phyloP scores from a whole-genome alignment of 30 jellyfish, hydroid and myxozoan genomes.

The Aurelia aurita complex sp. Pacific region DNA sequence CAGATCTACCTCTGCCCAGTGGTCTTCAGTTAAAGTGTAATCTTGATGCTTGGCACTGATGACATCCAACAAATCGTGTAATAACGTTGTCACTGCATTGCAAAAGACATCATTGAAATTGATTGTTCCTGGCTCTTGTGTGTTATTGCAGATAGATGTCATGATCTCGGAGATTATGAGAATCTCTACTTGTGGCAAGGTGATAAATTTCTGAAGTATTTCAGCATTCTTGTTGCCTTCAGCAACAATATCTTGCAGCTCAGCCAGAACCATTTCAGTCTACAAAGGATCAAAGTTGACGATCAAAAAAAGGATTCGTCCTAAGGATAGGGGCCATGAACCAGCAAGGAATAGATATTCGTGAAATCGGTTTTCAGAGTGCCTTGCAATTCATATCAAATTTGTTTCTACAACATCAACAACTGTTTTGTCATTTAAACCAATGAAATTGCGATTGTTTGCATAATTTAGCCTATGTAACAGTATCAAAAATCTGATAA shows the following conservation, averaged over 20 bases:
- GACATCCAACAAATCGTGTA: slow-evolving; percentile 35
- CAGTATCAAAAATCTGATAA: too few species aligned
- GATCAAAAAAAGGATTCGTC: too few species aligned
- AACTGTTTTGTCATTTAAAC: too few species aligned
- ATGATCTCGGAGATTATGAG: slow-evolving; percentile 57
- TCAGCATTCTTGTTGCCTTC: not conserved
- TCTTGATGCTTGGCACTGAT: slow-evolving; percentile 27
- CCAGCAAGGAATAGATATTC: too few species aligned
- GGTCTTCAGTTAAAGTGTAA: slow-evolving; percentile 31
- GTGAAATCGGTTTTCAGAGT: too few species aligned
- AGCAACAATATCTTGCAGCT: not conserved
- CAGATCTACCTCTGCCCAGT: slow-evolving; percentile 66
- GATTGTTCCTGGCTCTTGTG: not conserved
- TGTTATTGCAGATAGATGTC: slow-evolving; percentile 18
- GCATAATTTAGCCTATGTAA: too few species aligned
- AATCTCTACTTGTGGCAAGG: slow-evolving; percentile 48
- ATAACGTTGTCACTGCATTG: slow-evolving; percentile 2
- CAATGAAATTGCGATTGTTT: too few species aligned
- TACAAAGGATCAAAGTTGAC: not conserved
- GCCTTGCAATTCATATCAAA: too few species aligned
- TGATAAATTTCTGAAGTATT: not conserved
- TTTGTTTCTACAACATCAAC: too few species aligned
- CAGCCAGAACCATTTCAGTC: slow-evolving; percentile 23
- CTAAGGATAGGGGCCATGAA: too few species aligned
- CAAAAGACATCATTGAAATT: not conserved